Base-by-base conservation (phyloP, 1,140 invertebrate genomes). In the Globodera ellingtonae region DNA sequence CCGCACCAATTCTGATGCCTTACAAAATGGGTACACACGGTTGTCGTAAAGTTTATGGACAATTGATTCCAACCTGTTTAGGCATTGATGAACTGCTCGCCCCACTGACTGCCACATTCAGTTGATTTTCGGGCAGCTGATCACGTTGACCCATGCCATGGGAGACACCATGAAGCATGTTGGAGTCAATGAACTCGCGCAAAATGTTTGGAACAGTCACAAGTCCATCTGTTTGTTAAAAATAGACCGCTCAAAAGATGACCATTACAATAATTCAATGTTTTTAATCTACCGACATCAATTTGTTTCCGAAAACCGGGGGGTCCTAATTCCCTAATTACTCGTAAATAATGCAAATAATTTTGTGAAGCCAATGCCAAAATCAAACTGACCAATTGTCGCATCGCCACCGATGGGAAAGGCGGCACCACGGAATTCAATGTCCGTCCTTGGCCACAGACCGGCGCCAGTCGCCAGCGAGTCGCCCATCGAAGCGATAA, bases 351-450 rank as follows among this genome's bases (percentile, higher is more conserved):
- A 24, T 24, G 24, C 24, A 24, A 24, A 24, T 24, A 35, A 35
- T 35, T 35, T 35, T 0, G 35, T 35, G 35, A 35, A 35, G 35
- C 35, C 35, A 35, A 35, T 35, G 35, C 35, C 35, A 35, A 35
- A 35, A 35, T 2, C 35, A 2, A 35, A 35, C 67, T 18, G 1
- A 70, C 67, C 75, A 75, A 84, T 84, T 15, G 88, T 88, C 9
- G 87, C 89, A 79, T 88, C 87, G 24, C 87, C 87, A 4, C 87
- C 87, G 62, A 85, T 89, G 8, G 88, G 81, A 65, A 88, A 88
- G 21, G 89, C 84, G 6, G 88, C 86, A 24, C 87, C 87, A 9
- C 87, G 86, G 75, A 88, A 88, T 71, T 88, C 87, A 62, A 88
- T 89, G 46, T 83, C 75, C 8, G 80, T 77, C 70, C 76, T 67